These are phyloP conservation scores for Steinernema scapterisci DNA, from an alignment of 2,888 invertebrate genomes.

Conservation along the genomic window DNA sequence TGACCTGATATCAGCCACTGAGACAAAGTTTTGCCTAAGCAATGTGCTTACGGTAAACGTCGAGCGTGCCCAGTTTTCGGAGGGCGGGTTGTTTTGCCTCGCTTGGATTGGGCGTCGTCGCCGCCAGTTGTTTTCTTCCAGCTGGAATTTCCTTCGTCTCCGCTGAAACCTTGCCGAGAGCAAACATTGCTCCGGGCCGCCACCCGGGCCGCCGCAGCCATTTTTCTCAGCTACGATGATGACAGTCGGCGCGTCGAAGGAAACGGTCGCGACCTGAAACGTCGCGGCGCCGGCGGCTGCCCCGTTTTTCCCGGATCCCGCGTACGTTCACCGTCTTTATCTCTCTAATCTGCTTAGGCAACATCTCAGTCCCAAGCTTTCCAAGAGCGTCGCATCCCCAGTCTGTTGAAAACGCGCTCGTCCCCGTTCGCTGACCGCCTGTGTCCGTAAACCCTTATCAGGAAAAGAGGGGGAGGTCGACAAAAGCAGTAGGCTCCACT, in stretches of 20 bases:
- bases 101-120: not conserved
- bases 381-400: not conserved
- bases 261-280: not conserved
- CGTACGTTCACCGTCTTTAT: too few relatives aligned
- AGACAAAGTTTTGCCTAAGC: too few relatives aligned
- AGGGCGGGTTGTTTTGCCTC: not conserved
- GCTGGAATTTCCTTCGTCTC: constrained; percentile 6
- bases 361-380: not conserved
- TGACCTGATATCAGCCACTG: too few relatives aligned
- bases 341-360: too few relatives aligned
- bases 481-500: too few relatives aligned
- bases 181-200: not conserved
- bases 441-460: not conserved
- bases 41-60: too few relatives aligned
- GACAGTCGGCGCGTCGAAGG: constrained; percentile 5
- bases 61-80: too few relatives aligned
- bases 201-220: constrained; percentile 6
- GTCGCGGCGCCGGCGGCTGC: too few relatives aligned
- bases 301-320: too few relatives aligned
- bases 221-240: constrained; percentile 7
- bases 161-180: constrained; percentile 3
- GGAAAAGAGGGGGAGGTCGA: too few relatives aligned
- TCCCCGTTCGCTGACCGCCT: not conserved
- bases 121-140: constrained; percentile 8
- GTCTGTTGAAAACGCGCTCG: not conserved